phyloP scores from a whole-genome alignment of 2,797 vertebrate genomes.

The Pseudopleuronectes americanus region DNA sequence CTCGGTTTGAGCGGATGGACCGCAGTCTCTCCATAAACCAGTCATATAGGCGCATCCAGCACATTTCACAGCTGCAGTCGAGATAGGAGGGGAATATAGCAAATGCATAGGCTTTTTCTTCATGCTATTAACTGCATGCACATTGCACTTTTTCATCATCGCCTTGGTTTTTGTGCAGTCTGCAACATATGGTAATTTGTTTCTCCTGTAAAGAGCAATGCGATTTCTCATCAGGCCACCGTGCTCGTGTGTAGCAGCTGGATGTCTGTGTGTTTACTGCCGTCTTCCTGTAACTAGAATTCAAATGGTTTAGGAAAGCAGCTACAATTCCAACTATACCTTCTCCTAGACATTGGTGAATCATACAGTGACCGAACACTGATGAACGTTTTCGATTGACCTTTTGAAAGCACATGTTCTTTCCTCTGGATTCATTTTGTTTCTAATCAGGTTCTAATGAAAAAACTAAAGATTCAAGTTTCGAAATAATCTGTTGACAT shows the following conservation, averaged over 20 bases:
- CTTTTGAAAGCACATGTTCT: background rate
- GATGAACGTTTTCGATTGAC: constrained; percentile 11
- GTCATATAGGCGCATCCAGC: constrained; percentile 59
- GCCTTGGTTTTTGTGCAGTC: constrained; percentile 24
- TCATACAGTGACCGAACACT: constrained; percentile 12
- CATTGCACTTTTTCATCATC: constrained; percentile 37
- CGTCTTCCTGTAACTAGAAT: constrained; percentile 38
- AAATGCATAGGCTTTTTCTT: constrained; percentile 43
- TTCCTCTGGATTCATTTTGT: constrained; percentile 4
- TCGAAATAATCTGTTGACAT: background rate
- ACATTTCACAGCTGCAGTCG: constrained; percentile 59
- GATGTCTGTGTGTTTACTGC: constrained; percentile 47
- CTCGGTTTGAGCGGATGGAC: constrained; percentile 53
- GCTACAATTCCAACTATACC: constrained; percentile 11
- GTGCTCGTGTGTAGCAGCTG: constrained; percentile 39
- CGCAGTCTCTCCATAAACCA: constrained; percentile 30
- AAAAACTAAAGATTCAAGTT: background rate
- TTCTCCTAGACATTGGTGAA: background rate
- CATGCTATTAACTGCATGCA: constrained; percentile 32
- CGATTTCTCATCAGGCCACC: constrained; percentile 41
- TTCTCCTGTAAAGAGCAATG: constrained; percentile 46
- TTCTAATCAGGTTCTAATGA: constrained; percentile 8
- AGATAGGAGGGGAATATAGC: constrained; percentile 37
- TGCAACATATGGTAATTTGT: constrained; percentile 51
- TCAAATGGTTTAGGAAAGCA: constrained; percentile 38